Evolutionary conservation across 2,113 vertebrate species (phyloP).

Genomic region (Ochotona princeps): DNA sequence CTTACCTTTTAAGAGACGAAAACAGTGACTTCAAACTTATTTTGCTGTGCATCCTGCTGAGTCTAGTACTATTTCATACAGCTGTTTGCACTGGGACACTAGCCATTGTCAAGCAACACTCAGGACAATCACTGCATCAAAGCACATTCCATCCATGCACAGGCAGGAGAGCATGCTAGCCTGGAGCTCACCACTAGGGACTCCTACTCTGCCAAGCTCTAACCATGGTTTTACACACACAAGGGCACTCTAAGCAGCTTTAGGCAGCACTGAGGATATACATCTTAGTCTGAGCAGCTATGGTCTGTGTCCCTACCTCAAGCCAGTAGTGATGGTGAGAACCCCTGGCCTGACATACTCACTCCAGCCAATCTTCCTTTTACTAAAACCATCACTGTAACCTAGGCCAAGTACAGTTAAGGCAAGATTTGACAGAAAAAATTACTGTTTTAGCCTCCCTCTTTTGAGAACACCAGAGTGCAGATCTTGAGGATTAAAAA

Average conservation of each 20-base stretch:
- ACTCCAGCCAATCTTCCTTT: conserved; percentile 6
- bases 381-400: conserved; percentile 42
- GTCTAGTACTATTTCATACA: conserved; percentile 4
- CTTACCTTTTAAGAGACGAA: conserved; percentile 46
- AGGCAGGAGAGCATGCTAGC: conserved; percentile 47
- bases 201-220: not conserved
- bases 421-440: not conserved
- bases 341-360: not conserved
- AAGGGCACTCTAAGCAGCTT: not conserved
- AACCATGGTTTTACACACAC: not conserved
- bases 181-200: conserved; percentile 35
- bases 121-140: conserved; percentile 20
- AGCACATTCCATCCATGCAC: conserved; percentile 25
- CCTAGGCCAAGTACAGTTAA: conserved; percentile 9
- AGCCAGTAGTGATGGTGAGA: not conserved
- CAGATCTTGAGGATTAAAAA: conserved; percentile 16
- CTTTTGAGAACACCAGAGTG: conserved; percentile 1
- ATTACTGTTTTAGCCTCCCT: not conserved
- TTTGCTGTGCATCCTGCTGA: not conserved
- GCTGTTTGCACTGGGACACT: conserved; percentile 36
- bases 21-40: conserved; percentile 54
- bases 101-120: conserved; percentile 50
- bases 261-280: not conserved
- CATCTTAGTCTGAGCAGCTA: conserved; percentile 26
- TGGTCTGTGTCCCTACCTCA: not conserved